Evolutionary conservation across 2,888 invertebrate genomes (phyloP).

Genomic region (Amphipoea lucens): DNA sequence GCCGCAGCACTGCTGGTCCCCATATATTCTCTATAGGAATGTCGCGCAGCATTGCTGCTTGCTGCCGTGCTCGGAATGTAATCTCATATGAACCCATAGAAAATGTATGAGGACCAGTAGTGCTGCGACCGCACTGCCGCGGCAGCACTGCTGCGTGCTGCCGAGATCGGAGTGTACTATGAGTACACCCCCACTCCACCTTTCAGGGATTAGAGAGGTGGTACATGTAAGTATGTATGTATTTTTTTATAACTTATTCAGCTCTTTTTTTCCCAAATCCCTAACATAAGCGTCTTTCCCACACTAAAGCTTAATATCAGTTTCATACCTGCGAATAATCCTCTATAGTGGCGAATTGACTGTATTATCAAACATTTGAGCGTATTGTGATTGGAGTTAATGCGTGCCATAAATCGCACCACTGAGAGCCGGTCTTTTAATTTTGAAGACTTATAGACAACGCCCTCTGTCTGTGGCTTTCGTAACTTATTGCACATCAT

Average conservation of each 20-base stretch:
- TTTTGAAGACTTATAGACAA: slow-evolving; percentile 51
- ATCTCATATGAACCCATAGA: too few species aligned
- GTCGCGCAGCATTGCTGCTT: too few species aligned
- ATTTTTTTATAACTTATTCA: neutral
- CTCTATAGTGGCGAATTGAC: slow-evolving; percentile 13
- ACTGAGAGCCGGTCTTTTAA: slow-evolving; percentile 42
- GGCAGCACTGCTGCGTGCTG: too few species aligned
- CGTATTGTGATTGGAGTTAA: slow-evolving; percentile 45
- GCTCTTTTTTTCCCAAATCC: neutral
- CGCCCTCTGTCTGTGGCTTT: slow-evolving; percentile 7
- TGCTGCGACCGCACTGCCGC: too few species aligned
- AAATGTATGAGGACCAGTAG: too few species aligned
- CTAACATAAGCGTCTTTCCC: neutral
- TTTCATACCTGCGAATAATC: slow-evolving; percentile 18
- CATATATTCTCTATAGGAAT: too few species aligned
- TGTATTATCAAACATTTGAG: slow-evolving; percentile 37
- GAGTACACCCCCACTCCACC: neutral
- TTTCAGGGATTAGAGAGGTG: neutral
- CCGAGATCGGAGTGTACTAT: too few species aligned
- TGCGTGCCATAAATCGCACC: slow-evolving; percentile 54
- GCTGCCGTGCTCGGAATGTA: too few species aligned
- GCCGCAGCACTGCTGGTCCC: too few species aligned
- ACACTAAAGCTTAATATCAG: neutral
- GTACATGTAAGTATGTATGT: too few species aligned
- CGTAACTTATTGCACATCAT: neutral